A percentile compares a stretch with the other conserved stretches of the same genome.
phyloP scores from a whole-genome alignment of 2,888 invertebrate species.

The Coleophora flavipennella region DNA sequence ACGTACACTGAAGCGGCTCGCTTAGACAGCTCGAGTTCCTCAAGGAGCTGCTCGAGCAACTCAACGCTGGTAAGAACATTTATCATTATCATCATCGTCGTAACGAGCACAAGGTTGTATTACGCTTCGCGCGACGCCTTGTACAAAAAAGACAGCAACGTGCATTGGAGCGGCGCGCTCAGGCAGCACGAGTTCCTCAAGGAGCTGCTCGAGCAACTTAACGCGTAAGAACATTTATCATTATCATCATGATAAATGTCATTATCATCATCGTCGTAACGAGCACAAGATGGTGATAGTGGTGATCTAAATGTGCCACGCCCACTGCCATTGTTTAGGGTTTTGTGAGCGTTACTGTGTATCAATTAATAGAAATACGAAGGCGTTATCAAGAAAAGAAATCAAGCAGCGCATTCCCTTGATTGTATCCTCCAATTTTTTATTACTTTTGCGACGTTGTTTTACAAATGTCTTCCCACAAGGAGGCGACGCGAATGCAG shows the following conservation, averaged over 20 bases:
- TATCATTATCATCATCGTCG: too few relatives aligned
- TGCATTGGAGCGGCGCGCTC: conserved; percentile 78
- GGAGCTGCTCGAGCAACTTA: conserved; percentile 74
- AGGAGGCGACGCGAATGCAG: conserved; percentile 55
- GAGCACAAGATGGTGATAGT: conserved; percentile 80
- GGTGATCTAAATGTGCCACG: too few relatives aligned
- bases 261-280: too few relatives aligned
- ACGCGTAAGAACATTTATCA: conserved; percentile 41
- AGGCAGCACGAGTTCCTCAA: conserved; percentile 85
- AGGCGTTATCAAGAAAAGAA: too few relatives aligned
- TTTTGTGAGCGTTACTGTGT: too few relatives aligned
- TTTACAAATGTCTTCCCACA: neutral
- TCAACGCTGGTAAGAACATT: conserved; percentile 55
- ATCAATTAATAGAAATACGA: too few relatives aligned
- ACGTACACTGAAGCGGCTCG: conserved; percentile 79
- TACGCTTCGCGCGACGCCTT: conserved; percentile 48
- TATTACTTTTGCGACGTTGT: too few relatives aligned
- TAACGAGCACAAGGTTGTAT: conserved; percentile 79
- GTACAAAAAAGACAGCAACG: conserved; percentile 77
- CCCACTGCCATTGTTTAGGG: too few relatives aligned
- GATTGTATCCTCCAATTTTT: too few relatives aligned
- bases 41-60: conserved; percentile 73
- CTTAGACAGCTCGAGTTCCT: conserved; percentile 85
- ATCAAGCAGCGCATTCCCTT: too few relatives aligned
- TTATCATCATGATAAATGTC: too few relatives aligned